These are phyloP conservation scores for Trachythela sp. DNA, from an alignment of 64 coral and sea anemone species.

Conservation along the genomic window DNA sequence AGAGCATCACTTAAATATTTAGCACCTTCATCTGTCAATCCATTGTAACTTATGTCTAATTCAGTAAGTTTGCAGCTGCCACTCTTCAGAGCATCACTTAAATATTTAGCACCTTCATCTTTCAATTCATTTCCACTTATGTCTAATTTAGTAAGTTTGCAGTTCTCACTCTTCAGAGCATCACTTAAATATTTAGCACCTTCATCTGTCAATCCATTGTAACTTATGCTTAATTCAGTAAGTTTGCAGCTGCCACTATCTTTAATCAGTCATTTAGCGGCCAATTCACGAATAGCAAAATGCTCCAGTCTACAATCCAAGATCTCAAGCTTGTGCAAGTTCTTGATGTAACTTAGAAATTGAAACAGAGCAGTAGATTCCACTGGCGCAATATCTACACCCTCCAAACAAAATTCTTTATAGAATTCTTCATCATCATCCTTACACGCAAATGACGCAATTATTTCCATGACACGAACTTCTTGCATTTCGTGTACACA, in stretches of 20 bases:
- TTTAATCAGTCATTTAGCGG: neutral
- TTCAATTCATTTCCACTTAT: neutral
- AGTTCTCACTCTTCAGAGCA: neutral
- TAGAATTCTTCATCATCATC: neutral
- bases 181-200: neutral
- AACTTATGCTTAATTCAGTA: neutral
- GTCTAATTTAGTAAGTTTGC: neutral
- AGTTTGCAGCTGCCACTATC: neutral
- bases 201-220: neutral
- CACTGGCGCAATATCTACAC: neutral
- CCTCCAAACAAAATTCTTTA: too few relatives aligned
- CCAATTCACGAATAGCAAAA: neutral
- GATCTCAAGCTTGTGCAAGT: neutral
- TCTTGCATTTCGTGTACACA: neutral
- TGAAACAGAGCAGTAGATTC: neutral
- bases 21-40: neutral
- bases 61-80: neutral
- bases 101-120: neutral
- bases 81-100: neutral
- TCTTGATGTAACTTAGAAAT: neutral
- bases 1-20: constrained; percentile 10
- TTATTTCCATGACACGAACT: neutral
- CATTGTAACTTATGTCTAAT: neutral
- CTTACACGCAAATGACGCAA: neutral
- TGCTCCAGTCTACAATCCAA: neutral